Percentiles rank a stretch among this genome's conserved stretches.
Conservation (phyloP, 2,797 vertebrate genomes). For the Urophycis tenuis region DNA sequence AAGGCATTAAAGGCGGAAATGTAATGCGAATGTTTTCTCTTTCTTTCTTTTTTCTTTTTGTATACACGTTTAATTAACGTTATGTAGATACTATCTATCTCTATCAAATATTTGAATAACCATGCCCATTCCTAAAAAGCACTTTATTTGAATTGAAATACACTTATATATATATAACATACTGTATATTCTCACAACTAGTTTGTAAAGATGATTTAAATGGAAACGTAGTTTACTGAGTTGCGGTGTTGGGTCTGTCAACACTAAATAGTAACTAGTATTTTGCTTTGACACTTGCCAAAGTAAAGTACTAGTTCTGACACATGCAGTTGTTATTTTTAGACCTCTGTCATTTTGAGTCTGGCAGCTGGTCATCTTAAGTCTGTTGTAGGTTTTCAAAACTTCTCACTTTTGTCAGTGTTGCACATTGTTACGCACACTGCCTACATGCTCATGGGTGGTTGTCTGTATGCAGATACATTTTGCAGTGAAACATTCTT, state of each 20-base stretch:
- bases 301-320: constrained; percentile 8
- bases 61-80: too few relatives aligned
- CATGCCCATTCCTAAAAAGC: too few relatives aligned
- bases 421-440: background rate
- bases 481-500: background rate
- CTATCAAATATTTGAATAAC: too few relatives aligned
- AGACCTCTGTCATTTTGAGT: constrained; percentile 19
- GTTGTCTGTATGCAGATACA: background rate
- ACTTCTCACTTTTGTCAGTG: background rate
- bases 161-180: too few relatives aligned
- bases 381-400: constrained; percentile 15
- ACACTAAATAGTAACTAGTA: too few relatives aligned
- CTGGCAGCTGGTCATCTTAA: constrained; percentile 45
- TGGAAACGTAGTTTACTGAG: background rate
- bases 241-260: background rate
- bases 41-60: too few relatives aligned
- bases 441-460: background rate
- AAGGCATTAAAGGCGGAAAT: too few relatives aligned
- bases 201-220: background rate
- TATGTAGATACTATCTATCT: too few relatives aligned
- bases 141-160: too few relatives aligned
- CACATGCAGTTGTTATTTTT: constrained; percentile 26
- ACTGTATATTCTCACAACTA: background rate
- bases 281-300: constrained; percentile 12
- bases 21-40: too few relatives aligned